Evolutionary conservation across 2,888 invertebrate genomes (phyloP).

Genomic region (Crepidodera aurea): DNA sequence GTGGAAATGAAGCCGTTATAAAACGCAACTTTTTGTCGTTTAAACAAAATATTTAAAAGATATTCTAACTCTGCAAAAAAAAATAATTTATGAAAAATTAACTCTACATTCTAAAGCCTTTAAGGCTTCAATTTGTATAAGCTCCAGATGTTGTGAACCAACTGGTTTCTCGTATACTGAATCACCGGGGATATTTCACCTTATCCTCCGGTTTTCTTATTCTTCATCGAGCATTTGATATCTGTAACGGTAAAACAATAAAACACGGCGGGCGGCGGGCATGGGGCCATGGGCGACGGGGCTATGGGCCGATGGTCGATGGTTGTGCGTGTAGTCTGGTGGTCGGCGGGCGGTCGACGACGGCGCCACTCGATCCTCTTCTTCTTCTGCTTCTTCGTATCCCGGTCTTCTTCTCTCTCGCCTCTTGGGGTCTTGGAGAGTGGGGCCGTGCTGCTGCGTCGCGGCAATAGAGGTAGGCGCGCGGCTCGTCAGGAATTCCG

Average conservation of each 20-base stretch:
- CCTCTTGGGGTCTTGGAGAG: neutral
- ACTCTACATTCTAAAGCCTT: too few relatives aligned
- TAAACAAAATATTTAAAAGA: too few relatives aligned
- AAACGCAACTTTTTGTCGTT: too few relatives aligned
- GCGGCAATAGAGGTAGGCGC: conserved; percentile 12
- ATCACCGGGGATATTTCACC: conserved; percentile 23
- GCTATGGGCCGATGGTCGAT: conserved; percentile 17
- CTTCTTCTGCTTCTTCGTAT: conserved; percentile 14
- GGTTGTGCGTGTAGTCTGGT: conserved; percentile 58
- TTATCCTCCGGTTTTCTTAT: conserved; percentile 27
- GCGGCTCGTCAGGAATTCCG: conserved; percentile 34
- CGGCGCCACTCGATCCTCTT: conserved; percentile 52
- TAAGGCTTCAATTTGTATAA: too few relatives aligned
- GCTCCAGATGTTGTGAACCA: conserved; percentile 8
- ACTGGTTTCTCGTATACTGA: neutral
- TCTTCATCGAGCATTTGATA: conserved; percentile 43
- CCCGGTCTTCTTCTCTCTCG: conserved; percentile 11
- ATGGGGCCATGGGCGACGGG: conserved; percentile 22
- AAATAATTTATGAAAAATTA: too few relatives aligned
- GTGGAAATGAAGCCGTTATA: too few relatives aligned
- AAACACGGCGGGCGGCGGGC: conserved; percentile 59
- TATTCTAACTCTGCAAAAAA: too few relatives aligned
- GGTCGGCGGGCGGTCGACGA: conserved; percentile 58
- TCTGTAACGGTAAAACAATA: conserved; percentile 63
- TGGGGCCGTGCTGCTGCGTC: neutral